Percentiles rank a stretch among this genome's conserved stretches.
phyloP scores from a whole-genome alignment of 2,113 vertebrate species.

The Oreochromis tanganicae region DNA sequence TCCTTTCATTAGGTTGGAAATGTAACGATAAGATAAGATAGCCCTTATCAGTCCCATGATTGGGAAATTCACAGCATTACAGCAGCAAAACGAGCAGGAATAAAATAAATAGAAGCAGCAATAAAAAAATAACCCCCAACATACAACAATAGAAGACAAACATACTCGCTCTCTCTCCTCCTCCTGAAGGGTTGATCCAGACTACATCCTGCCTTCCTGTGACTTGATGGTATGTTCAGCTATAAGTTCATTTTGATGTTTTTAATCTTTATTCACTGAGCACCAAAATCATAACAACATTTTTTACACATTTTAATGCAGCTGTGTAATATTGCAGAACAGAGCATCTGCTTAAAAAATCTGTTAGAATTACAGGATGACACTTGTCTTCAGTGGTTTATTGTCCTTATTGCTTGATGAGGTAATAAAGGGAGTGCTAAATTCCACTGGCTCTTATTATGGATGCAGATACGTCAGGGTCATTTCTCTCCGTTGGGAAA shows the following conservation, averaged over 20 bases:
- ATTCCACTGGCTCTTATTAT: background rate
- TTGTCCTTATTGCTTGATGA: background rate
- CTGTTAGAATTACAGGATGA: background rate
- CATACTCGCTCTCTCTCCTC: accelerated
- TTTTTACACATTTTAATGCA: background rate
- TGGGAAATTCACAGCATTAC: background rate
- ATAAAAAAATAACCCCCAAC: background rate
- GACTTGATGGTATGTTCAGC: background rate
- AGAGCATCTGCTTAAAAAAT: background rate
- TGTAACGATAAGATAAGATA: background rate
- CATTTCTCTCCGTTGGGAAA: background rate
- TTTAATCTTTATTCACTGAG: background rate
- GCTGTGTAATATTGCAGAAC: background rate
- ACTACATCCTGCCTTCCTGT: background rate
- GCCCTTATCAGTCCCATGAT: background rate
- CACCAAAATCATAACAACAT: background rate
- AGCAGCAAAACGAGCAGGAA: background rate
- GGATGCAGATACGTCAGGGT: background rate
- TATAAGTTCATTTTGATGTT: too few relatives aligned
- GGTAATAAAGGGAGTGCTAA: background rate
- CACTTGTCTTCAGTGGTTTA: background rate
- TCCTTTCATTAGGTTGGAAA: background rate
- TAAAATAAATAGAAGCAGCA: background rate
- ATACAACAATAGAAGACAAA: background rate
- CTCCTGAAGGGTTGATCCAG: background rate